Evolutionary conservation across 2,888 invertebrate genomes (phyloP).

Genomic region (Dione juno): DNA sequence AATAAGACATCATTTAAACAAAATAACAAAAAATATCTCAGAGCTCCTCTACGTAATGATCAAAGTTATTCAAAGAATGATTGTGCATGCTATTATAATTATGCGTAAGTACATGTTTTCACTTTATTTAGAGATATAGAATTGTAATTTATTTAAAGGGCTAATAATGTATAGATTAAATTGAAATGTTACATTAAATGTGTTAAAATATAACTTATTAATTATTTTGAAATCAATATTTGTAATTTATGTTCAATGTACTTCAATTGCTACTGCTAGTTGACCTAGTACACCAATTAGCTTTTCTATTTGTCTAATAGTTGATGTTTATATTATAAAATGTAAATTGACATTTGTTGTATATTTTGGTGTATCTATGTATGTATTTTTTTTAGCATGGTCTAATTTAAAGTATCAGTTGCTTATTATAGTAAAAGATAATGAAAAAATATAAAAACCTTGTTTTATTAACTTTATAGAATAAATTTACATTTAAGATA

Average conservation of each 20-base stretch:
- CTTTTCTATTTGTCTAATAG: neutral
- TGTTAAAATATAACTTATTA: neutral
- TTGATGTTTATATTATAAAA: too few relatives aligned
- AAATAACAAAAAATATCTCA: slow-evolving; percentile 60
- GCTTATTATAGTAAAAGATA: too few relatives aligned
- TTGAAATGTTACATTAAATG: neutral
- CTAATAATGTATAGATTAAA: too few relatives aligned
- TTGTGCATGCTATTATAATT: slow-evolving; percentile 81
- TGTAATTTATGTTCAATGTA: neutral
- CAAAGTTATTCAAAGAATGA: slow-evolving; percentile 69
- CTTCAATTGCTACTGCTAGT: neutral
- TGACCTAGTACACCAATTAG: slow-evolving; percentile 1
- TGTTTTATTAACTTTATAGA: too few relatives aligned
- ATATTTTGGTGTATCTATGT: neutral
- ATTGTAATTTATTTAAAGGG: too few relatives aligned
- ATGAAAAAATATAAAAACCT: too few relatives aligned
- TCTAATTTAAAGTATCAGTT: too few relatives aligned
- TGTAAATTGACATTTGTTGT: too few relatives aligned
- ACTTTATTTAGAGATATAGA: neutral
- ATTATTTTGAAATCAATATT: neutral
- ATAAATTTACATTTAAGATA: too few relatives aligned
- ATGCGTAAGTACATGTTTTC: slow-evolving; percentile 37
- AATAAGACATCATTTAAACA: slow-evolving; percentile 67
- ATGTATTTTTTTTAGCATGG: neutral
- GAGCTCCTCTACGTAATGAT: slow-evolving; percentile 59